These are phyloP conservation scores for Pecten maximus DNA, from an alignment of 2,888 invertebrate species.

Conservation along the genomic window DNA sequence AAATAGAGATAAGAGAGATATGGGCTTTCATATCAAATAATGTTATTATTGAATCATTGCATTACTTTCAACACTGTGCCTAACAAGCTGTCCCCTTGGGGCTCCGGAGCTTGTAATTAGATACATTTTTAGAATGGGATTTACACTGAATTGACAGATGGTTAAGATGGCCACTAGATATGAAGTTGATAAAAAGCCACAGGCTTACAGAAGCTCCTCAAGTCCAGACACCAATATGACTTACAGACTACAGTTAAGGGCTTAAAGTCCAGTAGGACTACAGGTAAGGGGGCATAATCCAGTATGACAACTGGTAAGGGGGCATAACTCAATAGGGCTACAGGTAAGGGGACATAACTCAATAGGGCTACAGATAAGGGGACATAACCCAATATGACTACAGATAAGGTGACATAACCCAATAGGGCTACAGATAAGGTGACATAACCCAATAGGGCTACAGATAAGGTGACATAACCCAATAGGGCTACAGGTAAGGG, in stretches of 20 bases:
- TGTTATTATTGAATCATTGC: conserved; percentile 30
- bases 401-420: not conserved
- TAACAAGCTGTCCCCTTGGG: conserved; percentile 33
- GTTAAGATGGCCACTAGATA: conserved; percentile 27
- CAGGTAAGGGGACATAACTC: not conserved
- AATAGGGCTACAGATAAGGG: not conserved
- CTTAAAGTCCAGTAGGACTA: not conserved
- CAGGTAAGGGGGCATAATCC: not conserved
- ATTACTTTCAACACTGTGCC: not conserved
- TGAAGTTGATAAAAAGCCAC: conserved; percentile 17
- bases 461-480: not conserved
- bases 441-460: not conserved
- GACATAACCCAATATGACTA: not conserved
- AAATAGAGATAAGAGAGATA: conserved; percentile 32
- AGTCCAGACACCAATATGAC: not conserved
- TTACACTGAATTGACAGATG: conserved; percentile 3
- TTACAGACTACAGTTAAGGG: not conserved
- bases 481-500: not conserved
- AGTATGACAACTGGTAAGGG: not conserved
- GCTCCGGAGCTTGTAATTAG: not conserved
- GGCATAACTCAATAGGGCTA: not conserved
- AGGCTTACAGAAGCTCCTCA: conserved; percentile 27
- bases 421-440: not conserved
- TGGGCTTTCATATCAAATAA: conserved; percentile 35
- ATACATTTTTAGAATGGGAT: conserved; percentile 33